Base-by-base conservation (phyloP, 2,797 vertebrate species). In the Scyliorhinus canicula region DNA sequence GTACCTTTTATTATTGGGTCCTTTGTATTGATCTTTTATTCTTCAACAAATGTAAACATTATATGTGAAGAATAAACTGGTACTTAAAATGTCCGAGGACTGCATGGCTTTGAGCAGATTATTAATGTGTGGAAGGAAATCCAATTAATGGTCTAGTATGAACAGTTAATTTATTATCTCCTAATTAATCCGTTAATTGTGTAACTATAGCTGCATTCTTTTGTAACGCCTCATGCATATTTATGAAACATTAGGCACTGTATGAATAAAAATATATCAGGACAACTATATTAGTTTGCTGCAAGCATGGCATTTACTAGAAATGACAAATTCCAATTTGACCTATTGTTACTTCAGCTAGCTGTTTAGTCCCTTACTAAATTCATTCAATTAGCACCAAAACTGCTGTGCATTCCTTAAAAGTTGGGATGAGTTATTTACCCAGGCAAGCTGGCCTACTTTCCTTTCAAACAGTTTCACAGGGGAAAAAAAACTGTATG, bases 91-190 rank as follows among this genome's bases (percentile, higher is more conserved):
- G 60, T 91, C 65, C n/a, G n/a, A 91, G 55, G 69, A 35, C 47
- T 74, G 67, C 67, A 74, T 94, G 74, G 28, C 44, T 74, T 74
- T n/a, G 3, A 52, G 47, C 60, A 91, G n/a, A 40, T 71, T 74
- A 52, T 74, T 94, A 74, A 16, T 31, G 3, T 50, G 93, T 44
- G 63, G 65, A 93, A 67, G 5, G 47, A 47, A 94, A 55, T 94
- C 67, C 67, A 94, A 74, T 74, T 94, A 74, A 94, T 93, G 65
- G 2, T 74, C 93, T 55, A 55, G 93, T 28, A 50, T 9, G 47
- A 69, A 71, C 93, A 94, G 93, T 94, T 69, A 94, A 94, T 69
- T 94, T 71, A 94, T 94, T 52, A 94, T 71, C 93, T 74, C 7
- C 93, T 55, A 94, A 94, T 74, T 69, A 94, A 94, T 94, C 44